Evolutionary conservation across 2,888 invertebrate genomes (phyloP), one percentile per base, ranked within the genome.

Genomic region (Rosalia funebris): DNA sequence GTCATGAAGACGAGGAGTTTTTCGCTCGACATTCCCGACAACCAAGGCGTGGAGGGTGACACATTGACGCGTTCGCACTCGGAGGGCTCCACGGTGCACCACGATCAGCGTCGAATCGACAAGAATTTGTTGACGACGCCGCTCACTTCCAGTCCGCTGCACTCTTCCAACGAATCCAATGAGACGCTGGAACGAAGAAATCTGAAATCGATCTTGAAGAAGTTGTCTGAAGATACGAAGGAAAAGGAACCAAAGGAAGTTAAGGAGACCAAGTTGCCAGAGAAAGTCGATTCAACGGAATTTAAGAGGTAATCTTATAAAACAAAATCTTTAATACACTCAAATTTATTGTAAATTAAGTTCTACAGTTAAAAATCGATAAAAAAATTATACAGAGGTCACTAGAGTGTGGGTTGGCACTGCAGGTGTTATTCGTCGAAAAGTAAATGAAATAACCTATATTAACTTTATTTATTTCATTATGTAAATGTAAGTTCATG

Each of bases 141-240:
- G 1, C 57, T 76, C 12, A 70, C 71, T 5, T 53, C 72, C 7
- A 78, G 80, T 55, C 77, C 78, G 41, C 80, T 84, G 1, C 78
- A 79, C 62, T 79, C 84, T 0, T 85, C 85, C 63, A 89, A 89
- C 15, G 91, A 91, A 76, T 90, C 89, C 17, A 92, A 93, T 77
- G 94, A 95, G 82, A 94, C 94, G 0, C 82, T 90, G 12, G 93
- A 95, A 80, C 84, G 94, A 70, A 84, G 91, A 73, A 90, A 91
- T 71, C 82, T 95, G 39, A 94, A 94, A 79, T 93, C 93, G 65
- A 93, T 95, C 73, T 82, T 95, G 55, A 94, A 93, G 77, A 91
- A 91, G 79, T 81, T 94, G 37, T 92, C 92, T 1, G 90, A 91
- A 78, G 89, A 89, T 63, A 77, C 77, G 0, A 78, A 78, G 53